Conservation (phyloP, 2,113 vertebrate genomes). For the Protobothrops mucrosquamatus region DNA sequence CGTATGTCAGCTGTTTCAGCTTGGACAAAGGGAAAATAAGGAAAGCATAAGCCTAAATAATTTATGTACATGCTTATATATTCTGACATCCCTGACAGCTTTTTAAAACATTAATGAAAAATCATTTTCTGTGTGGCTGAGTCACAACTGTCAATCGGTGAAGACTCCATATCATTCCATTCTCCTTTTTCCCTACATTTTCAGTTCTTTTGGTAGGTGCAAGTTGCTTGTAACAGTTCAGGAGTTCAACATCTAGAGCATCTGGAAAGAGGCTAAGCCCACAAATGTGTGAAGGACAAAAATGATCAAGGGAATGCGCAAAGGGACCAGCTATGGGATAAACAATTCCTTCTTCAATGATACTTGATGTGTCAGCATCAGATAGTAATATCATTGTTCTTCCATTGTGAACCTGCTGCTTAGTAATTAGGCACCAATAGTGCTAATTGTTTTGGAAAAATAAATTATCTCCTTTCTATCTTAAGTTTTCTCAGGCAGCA, state of each 20-base stretch:
- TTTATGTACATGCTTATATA: constrained; percentile 49
- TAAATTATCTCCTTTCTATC: constrained; percentile 55
- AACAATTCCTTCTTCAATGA: constrained; percentile 17
- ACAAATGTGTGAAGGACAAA: constrained; percentile 16
- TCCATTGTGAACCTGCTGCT: constrained; percentile 64
- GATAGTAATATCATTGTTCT: constrained; percentile 47
- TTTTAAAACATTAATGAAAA: constrained; percentile 65
- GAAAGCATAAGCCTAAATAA: constrained; percentile 58
- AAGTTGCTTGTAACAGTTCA: constrained; percentile 47
- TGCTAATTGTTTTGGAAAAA: constrained; percentile 58
- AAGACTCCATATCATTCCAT: constrained; percentile 54
- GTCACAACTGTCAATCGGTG: constrained; percentile 52
- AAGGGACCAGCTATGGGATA: neutral
- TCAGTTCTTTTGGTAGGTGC: neutral
- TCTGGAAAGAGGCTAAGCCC: neutral
- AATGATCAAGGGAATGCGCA: neutral
- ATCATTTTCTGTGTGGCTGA: constrained; percentile 63
- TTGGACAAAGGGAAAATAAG: neutral
- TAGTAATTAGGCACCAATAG: constrained; percentile 64
- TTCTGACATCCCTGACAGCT: constrained; percentile 64
- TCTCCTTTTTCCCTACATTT: constrained; percentile 49
- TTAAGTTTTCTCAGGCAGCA: constrained; percentile 35
- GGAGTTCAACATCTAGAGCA: neutral
- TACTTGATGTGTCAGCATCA: neutral
- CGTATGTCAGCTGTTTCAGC: neutral